phyloP scores from a whole-genome alignment of 1,140 invertebrate species.

The Dendroctonus valens region DNA sequence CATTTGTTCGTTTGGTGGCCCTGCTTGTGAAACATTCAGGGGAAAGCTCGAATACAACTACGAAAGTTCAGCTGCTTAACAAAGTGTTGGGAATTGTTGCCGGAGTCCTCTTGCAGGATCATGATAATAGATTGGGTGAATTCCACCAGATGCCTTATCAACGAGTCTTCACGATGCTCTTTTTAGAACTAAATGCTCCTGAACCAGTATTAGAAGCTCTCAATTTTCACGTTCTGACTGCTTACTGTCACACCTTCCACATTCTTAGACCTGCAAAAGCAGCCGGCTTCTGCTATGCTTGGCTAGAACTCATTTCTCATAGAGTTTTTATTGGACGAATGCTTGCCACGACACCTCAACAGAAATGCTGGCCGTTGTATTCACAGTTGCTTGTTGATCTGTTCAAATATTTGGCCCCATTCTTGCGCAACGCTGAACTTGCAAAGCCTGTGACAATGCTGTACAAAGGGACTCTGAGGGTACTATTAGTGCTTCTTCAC shows the following conservation, averaged over 20 bases:
- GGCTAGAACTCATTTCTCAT: conserved; percentile 96
- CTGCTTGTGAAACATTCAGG: conserved; percentile 95
- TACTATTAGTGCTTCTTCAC: conserved; percentile 93
- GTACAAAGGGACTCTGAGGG: conserved; percentile 94
- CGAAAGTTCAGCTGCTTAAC: conserved; percentile 95
- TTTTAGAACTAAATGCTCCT: conserved; percentile 91
- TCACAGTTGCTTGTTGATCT: conserved; percentile 91
- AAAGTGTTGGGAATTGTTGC: conserved; percentile 96
- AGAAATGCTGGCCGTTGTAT: conserved; percentile 85
- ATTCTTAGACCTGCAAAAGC: conserved; percentile 91
- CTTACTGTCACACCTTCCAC: conserved; percentile 89
- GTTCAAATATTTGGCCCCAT: conserved; percentile 96
- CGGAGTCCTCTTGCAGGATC: conserved; percentile 91
- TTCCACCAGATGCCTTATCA: conserved; percentile 98
- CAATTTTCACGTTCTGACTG: conserved; percentile 85
- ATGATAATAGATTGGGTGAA: conserved; percentile 79
- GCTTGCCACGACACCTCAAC: conserved; percentile 69
- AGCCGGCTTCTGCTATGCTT: conserved; percentile 96
- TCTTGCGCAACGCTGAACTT: conserved; percentile 93
- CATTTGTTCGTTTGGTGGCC: conserved; percentile 91
- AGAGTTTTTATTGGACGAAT: conserved; percentile 76
- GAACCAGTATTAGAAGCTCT: conserved; percentile 91
- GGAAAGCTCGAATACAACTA: conserved; percentile 82
- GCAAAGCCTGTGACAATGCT: conserved; percentile 88
- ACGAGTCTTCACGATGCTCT: conserved; percentile 95